Conservation (phyloP, 2,113 vertebrate genomes). For the Laticauda laticaudata region DNA sequence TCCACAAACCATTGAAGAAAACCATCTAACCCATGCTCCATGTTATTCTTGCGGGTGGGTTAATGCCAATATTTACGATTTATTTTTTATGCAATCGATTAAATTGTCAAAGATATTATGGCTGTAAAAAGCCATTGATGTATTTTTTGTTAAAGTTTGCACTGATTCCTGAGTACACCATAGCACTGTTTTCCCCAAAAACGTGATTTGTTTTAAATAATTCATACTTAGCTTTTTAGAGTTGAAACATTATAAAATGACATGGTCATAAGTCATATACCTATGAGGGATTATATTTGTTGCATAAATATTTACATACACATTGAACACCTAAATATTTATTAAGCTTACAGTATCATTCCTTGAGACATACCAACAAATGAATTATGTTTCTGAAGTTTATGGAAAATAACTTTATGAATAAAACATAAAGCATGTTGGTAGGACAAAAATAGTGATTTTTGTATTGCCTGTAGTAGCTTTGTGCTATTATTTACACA, state of each 20-base stretch:
- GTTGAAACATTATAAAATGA: constrained; percentile 4
- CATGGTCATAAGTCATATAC: constrained; percentile 1
- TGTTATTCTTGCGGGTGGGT: background rate
- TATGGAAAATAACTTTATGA: constrained; percentile 8
- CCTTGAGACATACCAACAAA: constrained; percentile 4
- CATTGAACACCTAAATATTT: background rate
- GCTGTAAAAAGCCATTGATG: background rate
- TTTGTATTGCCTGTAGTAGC: background rate
- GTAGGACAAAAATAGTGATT: background rate
- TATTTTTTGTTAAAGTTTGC: background rate
- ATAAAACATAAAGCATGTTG: constrained; percentile 8
- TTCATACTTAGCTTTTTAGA: constrained; percentile 6
- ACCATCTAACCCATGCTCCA: background rate
- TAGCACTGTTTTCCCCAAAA: background rate
- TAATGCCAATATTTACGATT: background rate
- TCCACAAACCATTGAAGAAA: background rate
- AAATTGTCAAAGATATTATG: background rate
- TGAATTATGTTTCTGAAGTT: background rate
- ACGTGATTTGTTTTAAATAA: constrained; percentile 20
- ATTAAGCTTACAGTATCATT: background rate
- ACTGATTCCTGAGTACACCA: constrained; percentile 3
- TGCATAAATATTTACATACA: constrained; percentile 7
- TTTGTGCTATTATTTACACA: background rate
- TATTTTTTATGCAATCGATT: background rate
- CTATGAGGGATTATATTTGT: background rate